phyloP scores from a whole-genome alignment of 2,888 invertebrate species.

The Andricus quercusramuli region DNA sequence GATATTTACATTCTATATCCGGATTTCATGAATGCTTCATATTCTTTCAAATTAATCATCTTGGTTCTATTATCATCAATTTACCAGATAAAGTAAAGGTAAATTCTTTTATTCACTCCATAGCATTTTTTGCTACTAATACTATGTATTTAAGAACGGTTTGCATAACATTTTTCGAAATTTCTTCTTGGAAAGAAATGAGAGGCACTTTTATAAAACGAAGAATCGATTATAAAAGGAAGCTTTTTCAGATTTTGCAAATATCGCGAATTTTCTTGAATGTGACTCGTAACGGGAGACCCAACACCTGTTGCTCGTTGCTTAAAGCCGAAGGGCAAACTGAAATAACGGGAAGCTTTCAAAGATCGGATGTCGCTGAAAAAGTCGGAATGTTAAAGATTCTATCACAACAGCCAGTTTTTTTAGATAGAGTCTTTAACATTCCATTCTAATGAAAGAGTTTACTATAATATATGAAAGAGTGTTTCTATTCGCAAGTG shows the following conservation, averaged over 20 bases:
- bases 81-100: too few species aligned
- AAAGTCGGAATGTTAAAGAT: slow-evolving; percentile 37
- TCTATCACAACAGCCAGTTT: slow-evolving; percentile 20
- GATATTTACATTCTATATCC: not conserved
- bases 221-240: too few species aligned
- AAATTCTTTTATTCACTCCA: too few species aligned
- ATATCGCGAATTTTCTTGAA: not conserved
- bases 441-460: slow-evolving; percentile 18
- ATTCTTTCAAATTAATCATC: not conserved
- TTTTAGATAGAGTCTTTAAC: slow-evolving; percentile 22
- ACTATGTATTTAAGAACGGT: too few species aligned
- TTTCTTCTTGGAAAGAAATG: too few species aligned
- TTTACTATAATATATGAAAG: slow-evolving; percentile 7
- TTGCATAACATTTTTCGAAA: too few species aligned
- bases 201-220: too few species aligned
- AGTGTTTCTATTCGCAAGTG: not conserved
- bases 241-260: not conserved
- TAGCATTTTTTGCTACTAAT: too few species aligned
- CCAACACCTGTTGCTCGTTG: slow-evolving; percentile 33
- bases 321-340: slow-evolving; percentile 34
- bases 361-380: slow-evolving; percentile 40
- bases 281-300: slow-evolving; percentile 25
- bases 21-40: not conserved
- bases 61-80: not conserved
- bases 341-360: slow-evolving; percentile 39